Conservation (phyloP, 2,888 invertebrate species). For the Coenonympha glycerion region DNA sequence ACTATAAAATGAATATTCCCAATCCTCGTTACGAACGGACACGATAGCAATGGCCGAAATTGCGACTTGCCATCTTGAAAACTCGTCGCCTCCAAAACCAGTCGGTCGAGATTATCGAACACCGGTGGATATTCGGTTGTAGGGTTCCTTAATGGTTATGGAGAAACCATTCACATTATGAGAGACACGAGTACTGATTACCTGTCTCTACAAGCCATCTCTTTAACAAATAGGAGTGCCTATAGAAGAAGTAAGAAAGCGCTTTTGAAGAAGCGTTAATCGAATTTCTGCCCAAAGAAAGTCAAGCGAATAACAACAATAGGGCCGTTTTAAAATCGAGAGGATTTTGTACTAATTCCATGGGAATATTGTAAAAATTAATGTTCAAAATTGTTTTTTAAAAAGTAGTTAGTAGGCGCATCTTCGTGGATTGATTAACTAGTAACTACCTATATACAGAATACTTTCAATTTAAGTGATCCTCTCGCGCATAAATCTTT, state of each 20-base stretch:
- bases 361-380: no score
- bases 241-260: not conserved
- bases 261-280: no score
- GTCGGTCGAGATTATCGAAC: slow-evolving; percentile 23
- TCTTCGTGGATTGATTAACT: no score
- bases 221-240: not conserved
- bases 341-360: no score
- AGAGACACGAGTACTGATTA: no score
- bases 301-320: no score
- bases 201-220: not conserved
- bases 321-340: no score
- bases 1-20: slow-evolving; percentile 4
- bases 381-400: not conserved
- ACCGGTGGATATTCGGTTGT: slow-evolving; percentile 12
- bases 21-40: slow-evolving; percentile 15
- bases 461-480: not conserved
- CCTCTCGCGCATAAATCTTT: not conserved
- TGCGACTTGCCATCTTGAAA: slow-evolving; percentile 31
- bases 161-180: not conserved
- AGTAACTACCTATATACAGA: not conserved
- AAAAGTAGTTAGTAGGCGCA: no score
- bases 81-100: slow-evolving; percentile 25
- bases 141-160: slow-evolving; percentile 16
- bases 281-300: no score
- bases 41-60: slow-evolving; percentile 45